Evolutionary conservation across 2,113 vertebrate species (phyloP).

Genomic region (Struthio camelus): DNA sequence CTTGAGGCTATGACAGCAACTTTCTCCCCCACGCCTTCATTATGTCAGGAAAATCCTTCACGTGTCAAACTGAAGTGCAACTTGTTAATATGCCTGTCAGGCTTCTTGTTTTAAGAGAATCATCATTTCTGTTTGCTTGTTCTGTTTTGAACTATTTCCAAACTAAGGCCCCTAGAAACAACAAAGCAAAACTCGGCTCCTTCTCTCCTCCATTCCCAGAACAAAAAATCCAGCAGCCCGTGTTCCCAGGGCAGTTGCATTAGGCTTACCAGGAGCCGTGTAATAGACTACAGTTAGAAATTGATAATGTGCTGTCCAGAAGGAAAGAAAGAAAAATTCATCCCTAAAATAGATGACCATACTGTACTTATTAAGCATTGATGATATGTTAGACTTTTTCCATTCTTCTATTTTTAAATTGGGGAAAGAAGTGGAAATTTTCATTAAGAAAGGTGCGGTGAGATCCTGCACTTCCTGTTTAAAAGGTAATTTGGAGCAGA

Average conservation of each 20-base stretch:
- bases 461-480: not conserved
- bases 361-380: conserved; percentile 28
- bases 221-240: not conserved
- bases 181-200: not conserved
- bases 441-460: not conserved
- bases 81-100: not conserved
- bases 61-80: not conserved
- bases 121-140: not conserved
- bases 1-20: not conserved
- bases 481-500: not conserved
- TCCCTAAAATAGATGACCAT: conserved; percentile 5
- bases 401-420: not conserved
- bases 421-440: not conserved
- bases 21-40: not conserved
- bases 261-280: not conserved
- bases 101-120: not conserved
- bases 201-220: not conserved
- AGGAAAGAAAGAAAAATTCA: not conserved
- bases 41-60: not conserved
- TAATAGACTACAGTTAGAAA: not conserved
- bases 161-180: not conserved
- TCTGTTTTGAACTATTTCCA: not conserved
- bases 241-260: rapidly evolving
- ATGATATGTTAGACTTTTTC: not conserved
- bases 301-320: not conserved